Evolutionary conservation across 2,113 vertebrate genomes (phyloP), one percentile per base, ranked within the genome.

Genomic region (Cynoglossus semilaevis): DNA sequence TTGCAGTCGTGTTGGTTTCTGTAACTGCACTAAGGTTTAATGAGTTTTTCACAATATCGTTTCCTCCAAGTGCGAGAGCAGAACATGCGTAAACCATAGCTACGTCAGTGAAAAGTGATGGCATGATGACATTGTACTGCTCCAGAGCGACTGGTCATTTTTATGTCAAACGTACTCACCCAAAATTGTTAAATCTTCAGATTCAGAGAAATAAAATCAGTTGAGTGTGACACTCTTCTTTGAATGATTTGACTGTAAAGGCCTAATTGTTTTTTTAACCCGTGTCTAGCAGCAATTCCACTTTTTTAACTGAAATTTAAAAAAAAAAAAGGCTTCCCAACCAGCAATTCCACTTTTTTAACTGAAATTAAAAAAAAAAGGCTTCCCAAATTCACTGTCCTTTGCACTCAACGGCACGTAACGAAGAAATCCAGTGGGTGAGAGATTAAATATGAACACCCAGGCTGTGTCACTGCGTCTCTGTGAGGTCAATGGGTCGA

Each of bases 181-280:
- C 36, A 44, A 66, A 58, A 77, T 72, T 50, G 58, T 72, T 72
- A 72, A 37, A 70, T 70, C 60, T 72, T 86, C 85, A 79, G 87
- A 91, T 92, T 73, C 91, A 75, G 79, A 88, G 72, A 76, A 57
- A 6, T 57, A 47, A 59, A 51, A 48, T 12, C 49, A 61, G 9
- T 29, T n/a, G 17, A 36, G 3, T 40, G 53, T 18, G 15, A 55
- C 34, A 29, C 58, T 60, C 12, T 64, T 8, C 44, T 71, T 38
- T 69, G 35, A 12, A 40, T 53, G 64, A 29, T 67, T 66, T 58
- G n/a, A 65, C 3, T n/a, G 8, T 58, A 36, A 67, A 62, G 14
- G 22, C 70, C 16, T 22, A 59, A 29, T 9, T 10, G 10, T 16
- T 16, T 14, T 67, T 62, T 15, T 40, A 37, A 74, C 15, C 36